These are phyloP conservation scores for Erpetoichthys calabaricus DNA, from an alignment of 2,797 vertebrate genomes.

Conservation along the genomic window DNA sequence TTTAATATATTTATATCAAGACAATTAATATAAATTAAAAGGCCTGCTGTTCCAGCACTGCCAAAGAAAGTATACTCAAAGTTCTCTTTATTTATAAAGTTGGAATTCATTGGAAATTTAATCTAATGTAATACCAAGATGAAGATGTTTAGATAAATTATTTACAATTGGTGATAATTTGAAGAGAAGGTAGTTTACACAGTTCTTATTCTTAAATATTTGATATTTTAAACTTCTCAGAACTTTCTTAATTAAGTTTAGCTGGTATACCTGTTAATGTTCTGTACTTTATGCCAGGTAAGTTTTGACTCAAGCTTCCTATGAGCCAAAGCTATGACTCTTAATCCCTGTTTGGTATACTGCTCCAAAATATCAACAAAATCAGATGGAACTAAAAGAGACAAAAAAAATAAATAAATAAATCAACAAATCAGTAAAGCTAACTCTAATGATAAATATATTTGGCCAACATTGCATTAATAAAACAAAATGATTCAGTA, in stretches of 20 bases:
- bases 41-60: too few relatives aligned
- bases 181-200: not conserved
- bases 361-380: slow-evolving; percentile 76
- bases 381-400: slow-evolving; percentile 64
- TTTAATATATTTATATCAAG: too few relatives aligned
- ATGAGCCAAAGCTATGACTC: slow-evolving; percentile 91
- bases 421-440: not conserved
- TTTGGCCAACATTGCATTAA: not conserved
- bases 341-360: slow-evolving; percentile 87
- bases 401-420: slow-evolving; percentile 9
- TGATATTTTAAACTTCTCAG: too few relatives aligned
- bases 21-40: too few relatives aligned
- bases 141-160: not conserved
- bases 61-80: too few relatives aligned
- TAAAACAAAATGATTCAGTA: not conserved
- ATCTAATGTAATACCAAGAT: not conserved
- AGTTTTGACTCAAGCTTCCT: slow-evolving; percentile 84
- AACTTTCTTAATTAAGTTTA: too few relatives aligned
- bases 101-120: not conserved
- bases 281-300: slow-evolving; percentile 92
- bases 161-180: not conserved
- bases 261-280: slow-evolving; percentile 64
- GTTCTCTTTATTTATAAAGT: too few relatives aligned
- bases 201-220: too few relatives aligned
- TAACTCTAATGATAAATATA: not conserved